Percentiles rank a stretch among this genome's conserved stretches.
Evolutionary conservation across 2,888 invertebrate species (phyloP).

Genomic region (Ariolimax columbianus): DNA sequence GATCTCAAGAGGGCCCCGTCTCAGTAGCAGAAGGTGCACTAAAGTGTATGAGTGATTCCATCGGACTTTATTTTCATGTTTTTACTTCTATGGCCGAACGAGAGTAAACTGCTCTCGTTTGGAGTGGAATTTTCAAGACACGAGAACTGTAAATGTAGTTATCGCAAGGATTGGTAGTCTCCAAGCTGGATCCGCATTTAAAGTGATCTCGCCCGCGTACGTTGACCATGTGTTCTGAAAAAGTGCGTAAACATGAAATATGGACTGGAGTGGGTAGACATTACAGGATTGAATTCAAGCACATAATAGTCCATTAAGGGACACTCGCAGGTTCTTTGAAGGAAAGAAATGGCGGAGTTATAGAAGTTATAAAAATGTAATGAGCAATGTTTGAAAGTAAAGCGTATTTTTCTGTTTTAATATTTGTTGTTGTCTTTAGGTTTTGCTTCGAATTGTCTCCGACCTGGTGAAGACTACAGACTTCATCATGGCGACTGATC

Average conservation of each 20-base stretch:
- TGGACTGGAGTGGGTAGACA: not conserved
- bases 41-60: not conserved
- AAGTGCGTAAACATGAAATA: not conserved
- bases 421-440: no score
- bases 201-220: not conserved
- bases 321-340: not conserved
- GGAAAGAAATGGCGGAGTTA: not conserved
- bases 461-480: no score
- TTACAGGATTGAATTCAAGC: not conserved
- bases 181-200: not conserved
- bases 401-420: no score
- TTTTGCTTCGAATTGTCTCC: no score
- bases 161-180: not conserved
- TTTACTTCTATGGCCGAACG: not conserved
- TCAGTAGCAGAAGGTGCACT: not conserved
- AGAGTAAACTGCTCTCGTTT: not conserved
- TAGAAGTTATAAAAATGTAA: no score
- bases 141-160: not conserved
- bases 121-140: not conserved
- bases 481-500: no score
- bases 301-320: not conserved
- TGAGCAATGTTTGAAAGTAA: no score
- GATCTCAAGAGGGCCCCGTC: not conserved
- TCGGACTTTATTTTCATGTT: not conserved
- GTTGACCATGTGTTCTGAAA: not conserved